A percentile compares a stretch with the other conserved stretches of the same genome.
Evolutionary conservation across 2,113 vertebrate genomes (phyloP).

Genomic region (Loxodonta africana): DNA sequence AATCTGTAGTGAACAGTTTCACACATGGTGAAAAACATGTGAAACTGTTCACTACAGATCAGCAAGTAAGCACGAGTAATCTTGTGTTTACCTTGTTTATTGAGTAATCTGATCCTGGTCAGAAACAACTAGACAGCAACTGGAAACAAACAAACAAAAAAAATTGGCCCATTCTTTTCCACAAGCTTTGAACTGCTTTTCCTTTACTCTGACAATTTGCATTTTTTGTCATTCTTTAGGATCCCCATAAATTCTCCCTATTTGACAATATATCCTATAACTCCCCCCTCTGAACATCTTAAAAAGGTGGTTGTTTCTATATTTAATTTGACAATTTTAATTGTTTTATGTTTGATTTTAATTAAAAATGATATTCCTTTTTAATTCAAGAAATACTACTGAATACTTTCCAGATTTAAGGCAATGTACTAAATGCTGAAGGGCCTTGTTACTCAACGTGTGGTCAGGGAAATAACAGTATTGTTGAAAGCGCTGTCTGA

Average conservation of each 20-base stretch:
- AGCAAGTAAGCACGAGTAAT: no score
- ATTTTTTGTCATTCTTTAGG: constrained; percentile 2
- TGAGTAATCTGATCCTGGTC: no score
- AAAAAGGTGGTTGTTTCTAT: not conserved
- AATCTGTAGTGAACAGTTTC: no score
- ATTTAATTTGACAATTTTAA: not conserved
- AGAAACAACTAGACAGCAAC: no score
- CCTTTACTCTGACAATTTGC: not conserved
- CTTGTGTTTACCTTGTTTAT: no score
- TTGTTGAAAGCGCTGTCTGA: not conserved
- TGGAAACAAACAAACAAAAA: no score
- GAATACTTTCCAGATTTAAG: not conserved
- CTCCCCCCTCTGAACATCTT: not conserved
- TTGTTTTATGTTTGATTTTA: not conserved
- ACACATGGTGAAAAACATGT: no score
- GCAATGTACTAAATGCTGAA: not conserved
- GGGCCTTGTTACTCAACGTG: not conserved
- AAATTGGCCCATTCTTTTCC: not conserved
- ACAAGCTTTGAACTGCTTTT: not conserved
- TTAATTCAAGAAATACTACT: not conserved
- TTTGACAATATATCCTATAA: not conserved
- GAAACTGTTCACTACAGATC: no score
- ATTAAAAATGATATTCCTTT: not conserved
- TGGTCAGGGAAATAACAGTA: not conserved
- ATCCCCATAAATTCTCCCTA: not conserved